Evolutionary conservation across 2,888 invertebrate species (phyloP), one percentile per base, ranked within the genome.

Genomic region (Mesorhabditis spiculigera): DNA sequence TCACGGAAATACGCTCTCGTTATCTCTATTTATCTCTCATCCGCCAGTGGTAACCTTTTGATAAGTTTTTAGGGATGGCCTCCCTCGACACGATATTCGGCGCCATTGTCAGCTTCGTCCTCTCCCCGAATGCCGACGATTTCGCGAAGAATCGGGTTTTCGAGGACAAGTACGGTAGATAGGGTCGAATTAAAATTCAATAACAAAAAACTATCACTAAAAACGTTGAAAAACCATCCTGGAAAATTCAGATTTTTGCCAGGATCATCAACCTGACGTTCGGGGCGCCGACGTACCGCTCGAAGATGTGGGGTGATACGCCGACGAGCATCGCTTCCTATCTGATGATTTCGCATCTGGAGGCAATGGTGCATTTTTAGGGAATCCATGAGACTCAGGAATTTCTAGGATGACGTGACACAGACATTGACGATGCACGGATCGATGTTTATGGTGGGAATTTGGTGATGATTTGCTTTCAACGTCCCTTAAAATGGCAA

Each of bases 231-330:
- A 50, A 50, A 50, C 10, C 8, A 50, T 10, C 8, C 8, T 50
- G 58, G 58, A 50, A 50, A 50, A 13, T 13, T 13, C n/a, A 10
- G 58, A 50, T 50, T n/a, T 50, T 50, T 50, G n/a, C 28, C 28
- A 50, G 58, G 58, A 50, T 50, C 58, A 50, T 50, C 58, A 50
- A 50, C 58, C n/a, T n/a, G 58, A 50, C 58, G 8, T 50, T 50
- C n/a, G 58, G 58, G n/a, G 8, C 58, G n/a, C n/a, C 58, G 10
- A 50, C 58, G 10, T 50, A 50, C n/a, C 10, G n/a, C n/a, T n/a
- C 10, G 10, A 10, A 50, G n/a, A 50, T 50, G 8, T 50, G 8
- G 58, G 58, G 58, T n/a, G 58, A 50, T 50, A 13, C 58, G 10
- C 58, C 58, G n/a, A 50, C 58, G 10, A 50, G 10, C n/a, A 10